Base-by-base conservation (phyloP, 2,113 vertebrate species). In the Cynopterus brachyotis region DNA sequence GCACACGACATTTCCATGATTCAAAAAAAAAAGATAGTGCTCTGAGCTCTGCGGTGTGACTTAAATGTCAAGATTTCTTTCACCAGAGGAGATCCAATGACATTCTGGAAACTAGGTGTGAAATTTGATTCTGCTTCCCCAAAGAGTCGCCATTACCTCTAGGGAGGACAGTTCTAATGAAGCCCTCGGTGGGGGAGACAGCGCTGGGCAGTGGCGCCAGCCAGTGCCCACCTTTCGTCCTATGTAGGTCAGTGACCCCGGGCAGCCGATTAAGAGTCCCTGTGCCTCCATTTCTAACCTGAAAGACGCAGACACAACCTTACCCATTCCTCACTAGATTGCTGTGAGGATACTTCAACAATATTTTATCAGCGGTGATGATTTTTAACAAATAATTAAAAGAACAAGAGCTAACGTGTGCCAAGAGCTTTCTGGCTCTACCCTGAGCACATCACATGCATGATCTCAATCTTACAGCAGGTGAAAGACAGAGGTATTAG, bases 21-120 rank as follows among this genome's bases (percentile, higher is more conserved):
- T 45, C 19, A 59, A 81, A 32, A 64, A 81, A 75, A 84, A 66
- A 72, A 85, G 64, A 64, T 30, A 92, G 55, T 66, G 69, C 95
- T 92, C 70, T 22, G 13, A 75, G 69, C 26, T 95, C 92, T 32
- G 55, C 10, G 1, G 37, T 59, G 75, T 50, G 26, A 95, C 55
- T 64, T 73, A 95, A 96, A 82, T 57, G 53, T 42, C 40, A 89
- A 91, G 53, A 96, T 82, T 97, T 70, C 94, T 90, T 78, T 72
- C 53, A 88, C 94, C 85, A 62, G 93, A 84, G 73, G 72, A 94
- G 89, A 90, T 76, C 69, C 20, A 84, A 35, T 35, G 55, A 82
- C 95, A 75, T 4, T 2, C 42, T 11, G 17, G 89, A 96, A 96
- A 89, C 30, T 47, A 32, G 57, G 57, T 89, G 55, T 78, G 94